phyloP scores from a whole-genome alignment of 2,888 invertebrate genomes.

The Drosophila recens region DNA sequence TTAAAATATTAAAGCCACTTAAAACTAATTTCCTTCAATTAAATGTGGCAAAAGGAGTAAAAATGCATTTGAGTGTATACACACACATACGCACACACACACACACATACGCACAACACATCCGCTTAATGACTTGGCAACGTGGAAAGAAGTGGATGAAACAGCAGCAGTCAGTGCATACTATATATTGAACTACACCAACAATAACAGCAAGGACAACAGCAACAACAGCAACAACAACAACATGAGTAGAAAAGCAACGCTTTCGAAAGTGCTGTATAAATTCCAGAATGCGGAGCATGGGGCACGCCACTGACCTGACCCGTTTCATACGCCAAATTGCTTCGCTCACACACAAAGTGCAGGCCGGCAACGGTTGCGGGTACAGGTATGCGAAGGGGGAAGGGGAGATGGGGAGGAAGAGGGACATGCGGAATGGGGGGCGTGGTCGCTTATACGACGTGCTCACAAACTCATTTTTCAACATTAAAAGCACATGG shows the following conservation, averaged over 20 bases:
- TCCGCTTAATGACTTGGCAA: conserved; percentile 70
- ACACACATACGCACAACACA: conserved; percentile 31
- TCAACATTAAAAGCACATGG: conserved; percentile 77
- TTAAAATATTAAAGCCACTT: conserved; percentile 61
- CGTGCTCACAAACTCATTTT: conserved; percentile 73
- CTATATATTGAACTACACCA: conserved; percentile 67
- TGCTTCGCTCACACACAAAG: conserved; percentile 74
- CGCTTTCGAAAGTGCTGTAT: conserved; percentile 67
- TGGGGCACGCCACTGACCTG: conserved; percentile 61
- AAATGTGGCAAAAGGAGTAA: conserved; percentile 61
- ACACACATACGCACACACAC: conserved; percentile 22
- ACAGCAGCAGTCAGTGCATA: conserved; percentile 37
- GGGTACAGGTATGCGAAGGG: not conserved
- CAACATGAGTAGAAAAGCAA: conserved; percentile 32
- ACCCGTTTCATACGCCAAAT: conserved; percentile 80
- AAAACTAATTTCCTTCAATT: conserved; percentile 69
- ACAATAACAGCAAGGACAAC: conserved; percentile 49
- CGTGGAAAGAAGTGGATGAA: conserved; percentile 37
- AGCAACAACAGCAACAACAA: conserved; percentile 41
- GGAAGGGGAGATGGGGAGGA: no score
- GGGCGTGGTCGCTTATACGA: conserved; percentile 41
- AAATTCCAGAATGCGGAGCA: conserved; percentile 49
- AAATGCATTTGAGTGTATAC: conserved; percentile 24
- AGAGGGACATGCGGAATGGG: not conserved
- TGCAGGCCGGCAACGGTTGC: conserved; percentile 20